phyloP scores from a whole-genome alignment of 2,888 invertebrate genomes.

The Drosophila aldrichi region DNA sequence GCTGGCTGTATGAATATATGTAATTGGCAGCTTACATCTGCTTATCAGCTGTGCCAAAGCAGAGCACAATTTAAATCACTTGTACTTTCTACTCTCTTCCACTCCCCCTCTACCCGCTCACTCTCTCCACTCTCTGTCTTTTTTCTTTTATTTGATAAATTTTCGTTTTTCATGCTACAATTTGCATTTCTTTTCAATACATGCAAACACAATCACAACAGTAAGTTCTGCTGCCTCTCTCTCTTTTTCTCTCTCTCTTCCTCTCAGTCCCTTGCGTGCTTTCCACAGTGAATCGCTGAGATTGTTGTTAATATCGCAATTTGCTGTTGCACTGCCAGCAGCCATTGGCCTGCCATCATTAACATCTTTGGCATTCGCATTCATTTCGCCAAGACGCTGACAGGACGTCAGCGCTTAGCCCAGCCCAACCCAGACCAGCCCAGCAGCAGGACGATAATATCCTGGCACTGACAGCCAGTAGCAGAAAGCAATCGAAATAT shows the following conservation, averaged over 20 bases:
- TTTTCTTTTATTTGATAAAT: neutral
- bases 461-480: constrained; percentile 7
- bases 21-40: constrained; percentile 36
- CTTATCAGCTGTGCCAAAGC: constrained; percentile 32
- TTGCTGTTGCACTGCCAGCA: constrained; percentile 40
- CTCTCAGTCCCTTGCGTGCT: neutral
- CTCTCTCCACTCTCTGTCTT: neutral
- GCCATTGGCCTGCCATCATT: constrained; percentile 53
- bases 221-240: neutral
- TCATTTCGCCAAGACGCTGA: constrained; percentile 20
- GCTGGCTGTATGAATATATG: constrained; percentile 5
- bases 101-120: neutral
- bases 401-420: constrained; percentile 31
- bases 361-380: constrained; percentile 42
- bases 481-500: constrained; percentile 5
- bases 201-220: constrained; percentile 19
- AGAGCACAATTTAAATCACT: constrained; percentile 40
- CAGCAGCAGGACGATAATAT: neutral
- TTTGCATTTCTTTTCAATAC: constrained; percentile 34
- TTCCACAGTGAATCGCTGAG: constrained; percentile 31
- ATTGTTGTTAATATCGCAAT: constrained; percentile 45
- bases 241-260: neutral
- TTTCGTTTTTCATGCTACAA: constrained; percentile 18
- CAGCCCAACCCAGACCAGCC: neutral
- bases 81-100: constrained; percentile 9